Conservation (phyloP, 2,113 vertebrate genomes). For the Herpetotheres cachinnans region DNA sequence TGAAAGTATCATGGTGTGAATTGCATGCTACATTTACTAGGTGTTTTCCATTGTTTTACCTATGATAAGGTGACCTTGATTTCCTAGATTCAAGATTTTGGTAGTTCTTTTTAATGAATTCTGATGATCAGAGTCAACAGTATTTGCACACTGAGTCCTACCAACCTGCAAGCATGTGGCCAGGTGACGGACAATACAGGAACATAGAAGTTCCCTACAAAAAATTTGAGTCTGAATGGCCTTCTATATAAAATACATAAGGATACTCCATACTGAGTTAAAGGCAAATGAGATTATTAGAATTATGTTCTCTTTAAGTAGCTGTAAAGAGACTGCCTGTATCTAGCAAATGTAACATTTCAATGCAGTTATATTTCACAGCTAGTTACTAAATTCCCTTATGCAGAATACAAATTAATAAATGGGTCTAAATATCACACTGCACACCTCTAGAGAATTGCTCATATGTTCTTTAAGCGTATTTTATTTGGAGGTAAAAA, state of each 20-base stretch:
- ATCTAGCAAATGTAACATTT: conserved; percentile 1
- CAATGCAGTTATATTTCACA: neutral
- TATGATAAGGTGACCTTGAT: conserved; percentile 21
- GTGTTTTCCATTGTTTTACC: neutral
- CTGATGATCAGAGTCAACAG: neutral
- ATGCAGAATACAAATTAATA: conserved; percentile 43
- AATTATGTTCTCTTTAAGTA: neutral
- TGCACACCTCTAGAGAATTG: neutral
- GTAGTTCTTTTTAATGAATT: neutral
- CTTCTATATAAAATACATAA: neutral
- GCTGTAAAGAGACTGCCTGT: neutral
- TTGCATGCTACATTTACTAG: neutral
- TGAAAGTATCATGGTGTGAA: neutral
- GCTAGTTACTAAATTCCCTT: conserved; percentile 20
- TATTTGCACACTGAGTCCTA: neutral
- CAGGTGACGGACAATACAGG: neutral
- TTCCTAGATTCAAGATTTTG: neutral
- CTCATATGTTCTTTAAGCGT: neutral
- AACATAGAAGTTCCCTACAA: neutral
- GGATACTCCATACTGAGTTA: neutral
- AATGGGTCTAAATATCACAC: conserved; percentile 1
- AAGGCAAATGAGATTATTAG: neutral
- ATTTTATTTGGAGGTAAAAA: neutral
- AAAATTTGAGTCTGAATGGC: neutral
- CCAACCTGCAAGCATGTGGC: neutral